These are phyloP conservation scores for Cinclus cinclus DNA, from an alignment of 2,113 vertebrate genomes.

Conservation along the genomic window DNA sequence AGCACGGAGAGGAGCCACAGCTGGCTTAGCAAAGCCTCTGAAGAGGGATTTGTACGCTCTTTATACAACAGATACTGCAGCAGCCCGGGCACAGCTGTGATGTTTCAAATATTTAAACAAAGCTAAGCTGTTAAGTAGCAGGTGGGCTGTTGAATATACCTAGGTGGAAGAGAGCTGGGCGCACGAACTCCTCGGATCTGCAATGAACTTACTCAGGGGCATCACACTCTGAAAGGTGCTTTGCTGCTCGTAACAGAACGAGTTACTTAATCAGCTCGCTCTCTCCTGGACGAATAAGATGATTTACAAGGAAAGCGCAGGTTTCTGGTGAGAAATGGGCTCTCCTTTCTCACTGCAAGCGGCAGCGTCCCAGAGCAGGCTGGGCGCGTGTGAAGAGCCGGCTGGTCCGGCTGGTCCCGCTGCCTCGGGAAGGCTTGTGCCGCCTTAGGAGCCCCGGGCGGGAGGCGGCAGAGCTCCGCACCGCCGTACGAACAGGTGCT, in stretches of 20 bases:
- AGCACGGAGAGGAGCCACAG: accelerated
- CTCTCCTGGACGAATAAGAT: not conserved
- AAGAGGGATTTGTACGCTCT: not conserved
- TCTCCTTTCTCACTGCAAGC: not conserved
- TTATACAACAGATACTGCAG: not conserved
- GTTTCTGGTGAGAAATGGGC: not conserved
- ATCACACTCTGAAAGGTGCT: not conserved
- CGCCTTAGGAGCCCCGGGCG: constrained; percentile 27
- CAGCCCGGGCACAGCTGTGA: not conserved
- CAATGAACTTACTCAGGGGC: not conserved
- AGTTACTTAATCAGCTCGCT: not conserved
- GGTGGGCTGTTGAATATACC: not conserved
- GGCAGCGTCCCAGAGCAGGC: not conserved
- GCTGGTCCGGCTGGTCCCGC: not conserved
- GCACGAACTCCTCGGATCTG: no score
- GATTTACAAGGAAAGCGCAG: not conserved
- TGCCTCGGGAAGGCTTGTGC: not conserved
- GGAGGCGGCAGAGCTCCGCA: not conserved
- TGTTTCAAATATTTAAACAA: not conserved
- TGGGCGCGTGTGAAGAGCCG: not conserved
- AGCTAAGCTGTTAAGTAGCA: not conserved
- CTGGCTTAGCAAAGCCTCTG: not conserved
- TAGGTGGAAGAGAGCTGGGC: not conserved
- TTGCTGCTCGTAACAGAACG: not conserved
- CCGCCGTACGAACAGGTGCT: not conserved